Percentiles rank a stretch among this genome's conserved stretches.
Conservation (phyloP, 2,797 vertebrate species). For the Phrynocephalus guinanensis region DNA sequence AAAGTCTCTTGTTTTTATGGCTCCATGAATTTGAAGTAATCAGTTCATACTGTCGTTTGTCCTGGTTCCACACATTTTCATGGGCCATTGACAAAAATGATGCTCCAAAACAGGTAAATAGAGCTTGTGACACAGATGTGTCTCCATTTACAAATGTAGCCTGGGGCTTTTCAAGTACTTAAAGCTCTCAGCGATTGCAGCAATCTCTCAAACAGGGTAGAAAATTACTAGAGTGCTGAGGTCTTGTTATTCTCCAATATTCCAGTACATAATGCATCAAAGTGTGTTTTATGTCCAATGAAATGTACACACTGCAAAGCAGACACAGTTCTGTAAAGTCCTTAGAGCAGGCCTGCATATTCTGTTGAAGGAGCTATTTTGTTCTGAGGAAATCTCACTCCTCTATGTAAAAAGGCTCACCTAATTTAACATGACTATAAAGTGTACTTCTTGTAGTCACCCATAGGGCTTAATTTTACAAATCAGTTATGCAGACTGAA, state of each 20-base stretch:
- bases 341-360: fast-evolving
- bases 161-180: conserved; percentile 24
- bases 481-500: too few relatives aligned
- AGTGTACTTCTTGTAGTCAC: too few relatives aligned
- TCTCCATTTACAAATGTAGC: conserved; percentile 34
- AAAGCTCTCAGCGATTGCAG: conserved; percentile 26
- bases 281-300: not conserved
- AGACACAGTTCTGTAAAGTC: not conserved
- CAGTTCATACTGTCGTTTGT: conserved; percentile 36
- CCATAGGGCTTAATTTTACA: too few relatives aligned
- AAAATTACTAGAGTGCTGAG: conserved; percentile 9
- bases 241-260: not conserved
- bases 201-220: not conserved
- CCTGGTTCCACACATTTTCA: conserved; percentile 31
- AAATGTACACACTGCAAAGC: not conserved
- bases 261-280: conserved; percentile 16
- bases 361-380: not conserved
- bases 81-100: conserved; percentile 41
- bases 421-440: not conserved
- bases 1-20: conserved; percentile 47
- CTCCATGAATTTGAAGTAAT: conserved; percentile 44
- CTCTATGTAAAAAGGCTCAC: not conserved
- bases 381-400: not conserved
- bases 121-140: not conserved
- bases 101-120: conserved; percentile 38